Conservation (phyloP, 2,888 invertebrate genomes). For the Oscheius sp. region DNA sequence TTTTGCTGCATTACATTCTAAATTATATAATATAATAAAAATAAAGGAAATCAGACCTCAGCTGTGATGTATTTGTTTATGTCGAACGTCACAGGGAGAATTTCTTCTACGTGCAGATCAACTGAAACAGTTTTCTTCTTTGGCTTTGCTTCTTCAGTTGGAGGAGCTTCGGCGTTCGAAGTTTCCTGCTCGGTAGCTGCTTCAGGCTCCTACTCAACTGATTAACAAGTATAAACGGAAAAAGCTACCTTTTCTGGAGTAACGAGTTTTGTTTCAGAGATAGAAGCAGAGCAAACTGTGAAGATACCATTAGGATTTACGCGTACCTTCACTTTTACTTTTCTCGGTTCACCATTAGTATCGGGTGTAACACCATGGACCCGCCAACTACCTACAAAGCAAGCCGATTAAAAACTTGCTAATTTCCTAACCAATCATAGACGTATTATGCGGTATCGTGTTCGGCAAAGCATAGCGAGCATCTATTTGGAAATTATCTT, state of each 20-base stretch:
- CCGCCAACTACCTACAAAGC: conserved; percentile 74
- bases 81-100: conserved; percentile 81
- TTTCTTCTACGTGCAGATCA: conserved; percentile 86
- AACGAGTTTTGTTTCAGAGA: conserved; percentile 75
- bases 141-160: conserved; percentile 74
- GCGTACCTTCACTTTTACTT: conserved; percentile 86
- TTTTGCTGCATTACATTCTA: conserved; percentile 79
- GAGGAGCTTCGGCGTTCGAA: conserved; percentile 23
- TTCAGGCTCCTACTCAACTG: conserved; percentile 36
- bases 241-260: conserved; percentile 44
- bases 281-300: conserved; percentile 85
- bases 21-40: conserved; percentile 36
- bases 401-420: conserved; percentile 14
- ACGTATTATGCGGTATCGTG: conserved; percentile 82
- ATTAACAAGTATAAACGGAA: too few species aligned
- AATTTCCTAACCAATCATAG: conserved; percentile 63
- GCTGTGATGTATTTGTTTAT: conserved; percentile 85
- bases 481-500: conserved; percentile 87
- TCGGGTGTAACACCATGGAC: conserved; percentile 82
- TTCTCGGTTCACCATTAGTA: conserved; percentile 89
- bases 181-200: conserved; percentile 20
- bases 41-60: conserved; percentile 78
- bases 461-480: conserved; percentile 83
- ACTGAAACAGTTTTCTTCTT: conserved; percentile 86
- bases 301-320: conserved; percentile 93